Conservation (phyloP, 2,113 vertebrate genomes). For the Mionectes macconnelli region DNA sequence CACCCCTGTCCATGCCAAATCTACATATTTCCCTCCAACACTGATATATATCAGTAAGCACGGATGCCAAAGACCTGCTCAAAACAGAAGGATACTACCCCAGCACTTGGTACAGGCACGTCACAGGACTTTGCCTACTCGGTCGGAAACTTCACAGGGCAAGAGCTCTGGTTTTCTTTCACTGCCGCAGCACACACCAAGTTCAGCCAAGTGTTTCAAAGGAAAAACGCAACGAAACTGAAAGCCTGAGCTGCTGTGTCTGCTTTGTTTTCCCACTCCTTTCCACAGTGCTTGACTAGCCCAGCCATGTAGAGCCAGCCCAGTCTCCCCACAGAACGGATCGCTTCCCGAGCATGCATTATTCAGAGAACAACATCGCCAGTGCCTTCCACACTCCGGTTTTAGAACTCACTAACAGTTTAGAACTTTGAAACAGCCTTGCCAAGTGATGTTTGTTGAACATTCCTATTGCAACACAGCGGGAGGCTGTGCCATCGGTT, state of each 20-base stretch:
- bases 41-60: neutral
- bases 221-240: neutral
- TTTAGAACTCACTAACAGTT: neutral
- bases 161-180: neutral
- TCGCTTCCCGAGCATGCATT: neutral
- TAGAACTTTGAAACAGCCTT: neutral
- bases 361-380: neutral
- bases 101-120: neutral
- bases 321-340: neutral
- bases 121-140: neutral
- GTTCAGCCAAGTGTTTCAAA: neutral
- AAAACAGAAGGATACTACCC: neutral
- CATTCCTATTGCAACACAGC: neutral
- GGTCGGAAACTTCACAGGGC: neutral
- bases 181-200: neutral
- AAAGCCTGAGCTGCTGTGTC: neutral
- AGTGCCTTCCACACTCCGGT: neutral
- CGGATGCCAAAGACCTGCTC: neutral
- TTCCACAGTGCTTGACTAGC: neutral
- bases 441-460: neutral
- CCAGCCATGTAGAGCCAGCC: neutral
- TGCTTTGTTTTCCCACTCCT: neutral
- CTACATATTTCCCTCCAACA: neutral
- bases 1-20: neutral
- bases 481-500: neutral